phyloP scores from a whole-genome alignment of 2,888 invertebrate genomes.

The Cryptocephalus moraei region DNA sequence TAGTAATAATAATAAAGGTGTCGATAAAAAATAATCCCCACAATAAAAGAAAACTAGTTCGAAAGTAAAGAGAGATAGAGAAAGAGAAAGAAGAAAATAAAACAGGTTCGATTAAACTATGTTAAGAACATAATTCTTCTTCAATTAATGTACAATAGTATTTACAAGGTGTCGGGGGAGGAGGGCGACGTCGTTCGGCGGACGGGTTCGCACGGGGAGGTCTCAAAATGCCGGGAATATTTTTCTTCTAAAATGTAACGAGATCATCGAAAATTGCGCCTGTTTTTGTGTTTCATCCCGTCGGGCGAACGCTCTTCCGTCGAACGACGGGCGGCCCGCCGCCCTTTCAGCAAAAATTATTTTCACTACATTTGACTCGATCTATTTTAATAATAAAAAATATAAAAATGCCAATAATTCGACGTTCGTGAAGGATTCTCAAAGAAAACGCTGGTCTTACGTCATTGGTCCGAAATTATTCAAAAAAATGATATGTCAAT shows the following conservation, averaged over 20 bases:
- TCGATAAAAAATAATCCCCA: slow-evolving; percentile 24
- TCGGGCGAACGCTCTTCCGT: no score
- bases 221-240: no score
- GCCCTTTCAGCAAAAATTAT: slow-evolving; percentile 27
- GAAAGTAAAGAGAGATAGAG: background rate
- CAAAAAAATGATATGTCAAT: slow-evolving; percentile 14
- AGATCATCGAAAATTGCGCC: no score
- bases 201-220: no score
- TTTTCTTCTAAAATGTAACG: no score
- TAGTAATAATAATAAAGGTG: slow-evolving; percentile 21
- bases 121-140: slow-evolving; percentile 22
- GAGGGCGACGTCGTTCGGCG: no score
- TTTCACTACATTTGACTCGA: slow-evolving; percentile 29
- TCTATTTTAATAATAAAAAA: slow-evolving; percentile 25
- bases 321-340: no score
- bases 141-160: slow-evolving; percentile 38
- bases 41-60: slow-evolving; percentile 12
- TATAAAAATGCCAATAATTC: slow-evolving; percentile 37
- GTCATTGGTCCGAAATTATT: slow-evolving; percentile 13
- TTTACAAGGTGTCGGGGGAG: slow-evolving; percentile 31
- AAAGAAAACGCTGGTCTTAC: slow-evolving; percentile 4
- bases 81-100: slow-evolving; percentile 9
- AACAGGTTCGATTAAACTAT: background rate
- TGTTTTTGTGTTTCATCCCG: no score
- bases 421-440: slow-evolving; percentile 8